Percentiles rank a stretch among this genome's conserved stretches.
phyloP scores from a whole-genome alignment of 2,113 vertebrate species.

The Nesoenas mayeri region DNA sequence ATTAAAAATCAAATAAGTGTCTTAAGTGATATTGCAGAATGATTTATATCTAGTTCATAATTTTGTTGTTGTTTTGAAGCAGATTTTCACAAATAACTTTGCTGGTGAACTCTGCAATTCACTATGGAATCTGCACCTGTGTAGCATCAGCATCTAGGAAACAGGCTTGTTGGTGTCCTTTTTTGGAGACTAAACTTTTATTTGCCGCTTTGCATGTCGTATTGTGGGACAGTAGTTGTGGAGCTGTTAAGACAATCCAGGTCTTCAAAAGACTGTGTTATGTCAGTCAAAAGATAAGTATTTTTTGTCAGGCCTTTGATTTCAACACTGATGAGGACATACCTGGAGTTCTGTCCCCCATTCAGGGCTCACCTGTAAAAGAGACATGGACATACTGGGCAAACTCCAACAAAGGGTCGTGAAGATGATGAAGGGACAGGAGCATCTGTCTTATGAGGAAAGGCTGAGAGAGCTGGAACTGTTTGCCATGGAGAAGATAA shows the following conservation, averaged over 20 bases:
- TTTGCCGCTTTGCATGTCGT: not conserved
- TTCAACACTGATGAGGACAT: not conserved
- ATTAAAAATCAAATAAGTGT: not conserved
- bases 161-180: not conserved
- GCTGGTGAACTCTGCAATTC: not conserved
- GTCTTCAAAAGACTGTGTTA: not conserved
- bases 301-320: not conserved
- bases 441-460: not conserved
- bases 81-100: not conserved
- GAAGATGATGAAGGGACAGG: no score
- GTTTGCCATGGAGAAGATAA: not conserved
- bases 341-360: not conserved
- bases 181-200: not conserved
- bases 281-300: not conserved
- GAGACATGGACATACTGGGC: no score
- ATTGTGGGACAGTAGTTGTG: not conserved
- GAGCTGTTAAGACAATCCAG: not conserved
- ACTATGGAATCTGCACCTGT: not conserved
- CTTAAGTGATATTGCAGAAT: not conserved
- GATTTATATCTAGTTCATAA: not conserved
- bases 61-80: not conserved
- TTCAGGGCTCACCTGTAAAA: fast-evolving
- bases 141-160: not conserved
- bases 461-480: not conserved
- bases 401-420: no score